These are phyloP conservation scores for Rhynchophorus ferrugineus DNA, from an alignment of 1,140 invertebrate species.

Conservation along the genomic window DNA sequence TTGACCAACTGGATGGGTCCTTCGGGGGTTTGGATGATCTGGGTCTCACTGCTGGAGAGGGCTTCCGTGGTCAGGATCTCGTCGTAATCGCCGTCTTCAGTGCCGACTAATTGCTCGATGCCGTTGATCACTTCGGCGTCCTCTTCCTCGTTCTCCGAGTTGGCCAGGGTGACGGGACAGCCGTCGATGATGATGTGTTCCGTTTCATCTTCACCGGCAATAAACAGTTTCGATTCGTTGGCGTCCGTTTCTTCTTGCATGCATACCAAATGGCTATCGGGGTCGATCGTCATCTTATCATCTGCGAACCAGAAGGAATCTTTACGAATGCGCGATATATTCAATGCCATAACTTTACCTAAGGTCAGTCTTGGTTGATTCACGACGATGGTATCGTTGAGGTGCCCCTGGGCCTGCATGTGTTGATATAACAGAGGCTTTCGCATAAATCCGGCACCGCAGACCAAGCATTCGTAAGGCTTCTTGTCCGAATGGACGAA, in stretches of 20 bases:
- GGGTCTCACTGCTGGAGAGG: conserved; percentile 37
- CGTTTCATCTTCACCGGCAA: conserved; percentile 39
- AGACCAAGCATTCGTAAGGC: conserved; percentile 75
- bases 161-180: conserved; percentile 38
- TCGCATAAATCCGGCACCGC: conserved; percentile 74
- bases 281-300: not conserved
- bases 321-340: no score
- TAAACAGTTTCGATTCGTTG: conserved; percentile 8
- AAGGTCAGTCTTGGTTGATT: conserved; percentile 63
- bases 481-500: conserved; percentile 82
- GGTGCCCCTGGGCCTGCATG: conserved; percentile 57
- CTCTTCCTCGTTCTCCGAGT: conserved; percentile 27
- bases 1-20: conserved; percentile 46
- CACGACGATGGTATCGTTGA: conserved; percentile 70
- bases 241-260: conserved; percentile 1
- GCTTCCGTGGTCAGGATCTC: conserved; percentile 37
- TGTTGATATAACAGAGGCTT: conserved; percentile 74
- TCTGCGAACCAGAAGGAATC: no score
- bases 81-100: conserved; percentile 35
- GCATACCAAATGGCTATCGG: not conserved
- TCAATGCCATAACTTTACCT: no score
- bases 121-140: conserved; percentile 23
- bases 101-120: conserved; percentile 30
- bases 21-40: conserved; percentile 40
- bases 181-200: conserved; percentile 50